Conservation (phyloP, 37 sponge, comb jelly and placozoan genomes). For the Ephydatia muelleri region DNA sequence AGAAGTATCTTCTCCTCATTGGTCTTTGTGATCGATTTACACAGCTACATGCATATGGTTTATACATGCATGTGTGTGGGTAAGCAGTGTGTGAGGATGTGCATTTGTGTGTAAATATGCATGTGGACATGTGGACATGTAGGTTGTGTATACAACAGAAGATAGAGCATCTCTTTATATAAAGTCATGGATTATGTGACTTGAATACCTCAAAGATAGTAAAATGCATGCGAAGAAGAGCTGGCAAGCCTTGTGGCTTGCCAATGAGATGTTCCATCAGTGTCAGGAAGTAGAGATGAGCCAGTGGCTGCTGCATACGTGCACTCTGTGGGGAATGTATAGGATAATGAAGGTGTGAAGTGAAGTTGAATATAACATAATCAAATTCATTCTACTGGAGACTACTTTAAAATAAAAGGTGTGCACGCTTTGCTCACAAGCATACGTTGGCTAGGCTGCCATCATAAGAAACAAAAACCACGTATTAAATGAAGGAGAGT, state of each 20-base stretch:
- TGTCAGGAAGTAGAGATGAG: conserved; percentile 60
- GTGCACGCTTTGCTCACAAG: too few species aligned
- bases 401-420: too few species aligned
- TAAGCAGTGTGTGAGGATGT: too few species aligned
- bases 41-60: background rate
- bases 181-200: too few species aligned
- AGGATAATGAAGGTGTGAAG: background rate
- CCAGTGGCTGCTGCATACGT: conserved; percentile 59
- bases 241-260: background rate
- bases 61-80: too few species aligned
- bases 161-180: too few species aligned
- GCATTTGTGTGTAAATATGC: too few species aligned
- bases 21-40: background rate
- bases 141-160: background rate
- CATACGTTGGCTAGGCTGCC: too few species aligned
- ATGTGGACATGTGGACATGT: background rate
- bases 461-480: too few species aligned
- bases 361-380: background rate
- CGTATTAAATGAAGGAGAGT: too few species aligned
- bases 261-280: conserved; percentile 51
- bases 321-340: conserved; percentile 5
- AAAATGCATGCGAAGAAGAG: background rate
- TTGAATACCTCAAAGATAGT: background rate
- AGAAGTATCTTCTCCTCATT: conserved; percentile 23
- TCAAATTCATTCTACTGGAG: too few species aligned